Evolutionary conservation across 64 coral and sea anemone genomes (phyloP), one percentile per base, ranked within the genome.

Genomic region (Montipora sp.): DNA sequence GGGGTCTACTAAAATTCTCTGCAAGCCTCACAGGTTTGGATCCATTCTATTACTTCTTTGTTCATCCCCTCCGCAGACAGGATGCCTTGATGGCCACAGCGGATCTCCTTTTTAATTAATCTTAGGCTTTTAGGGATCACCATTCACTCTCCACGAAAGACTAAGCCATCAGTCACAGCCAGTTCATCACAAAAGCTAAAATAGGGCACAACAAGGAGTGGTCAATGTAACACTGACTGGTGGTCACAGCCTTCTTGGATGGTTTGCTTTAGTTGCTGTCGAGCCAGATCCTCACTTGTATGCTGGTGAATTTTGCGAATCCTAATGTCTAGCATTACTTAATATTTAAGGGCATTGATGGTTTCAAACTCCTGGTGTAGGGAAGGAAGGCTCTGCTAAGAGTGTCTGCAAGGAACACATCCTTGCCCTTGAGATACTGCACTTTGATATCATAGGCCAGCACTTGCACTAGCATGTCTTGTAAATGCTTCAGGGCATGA

Each of bases 21-120:
- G 72, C 90, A 92, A n/a, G 77, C 58, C 20, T 80, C 70, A 68
- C 90, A 85, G 13, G 51, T 20, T 18, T 19, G 51, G 12, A 92
- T 86, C 63, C 46, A 76, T 14, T 87, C 51, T 14, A 72, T 87
- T 2, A 88, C 13, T 67, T 93, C 82, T 13, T 87, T 16, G 44
- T 87, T 87, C 83, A 87, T 93, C 12, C 74, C 12, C 53, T 11
- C 7, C 44, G 48, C 65, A 69, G 12, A 15, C 65, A 69, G 12
- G 16, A 14, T 14, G 13, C 65, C 65, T 69, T 6, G 65, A 69
- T 69, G 65, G 13, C 65, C 19, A 20, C 7, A 14, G 19, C 1
- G 65, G 65, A 69, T 69, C 4, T 69, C 65, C 4, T 69, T 69
- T 14, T 14, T 69, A 15, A 14, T 55, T 69, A 15, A 14, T 69